These are phyloP conservation scores for Allobates femoralis DNA, from an alignment of 2,797 vertebrate species.

Conservation along the genomic window DNA sequence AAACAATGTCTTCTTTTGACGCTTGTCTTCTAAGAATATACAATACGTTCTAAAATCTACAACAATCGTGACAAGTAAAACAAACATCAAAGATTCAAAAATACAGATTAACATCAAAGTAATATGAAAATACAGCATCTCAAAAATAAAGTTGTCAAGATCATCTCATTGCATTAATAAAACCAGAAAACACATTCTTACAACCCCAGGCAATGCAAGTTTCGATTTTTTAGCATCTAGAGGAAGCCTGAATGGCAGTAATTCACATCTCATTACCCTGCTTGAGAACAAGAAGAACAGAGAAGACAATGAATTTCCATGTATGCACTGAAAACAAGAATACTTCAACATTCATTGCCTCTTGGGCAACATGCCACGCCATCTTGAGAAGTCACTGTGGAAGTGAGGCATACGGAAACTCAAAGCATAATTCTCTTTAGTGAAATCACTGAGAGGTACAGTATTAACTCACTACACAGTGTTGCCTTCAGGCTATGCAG, in stretches of 20 bases:
- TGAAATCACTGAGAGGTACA: not conserved
- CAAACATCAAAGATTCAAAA: not conserved
- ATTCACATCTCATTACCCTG: constrained; percentile 23
- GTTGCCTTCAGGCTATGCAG: not conserved
- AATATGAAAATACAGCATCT: not conserved
- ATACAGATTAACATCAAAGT: constrained; percentile 1
- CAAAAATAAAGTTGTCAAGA: not conserved
- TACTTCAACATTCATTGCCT: constrained; percentile 7
- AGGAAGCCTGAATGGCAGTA: not conserved
- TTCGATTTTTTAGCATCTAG: not conserved
- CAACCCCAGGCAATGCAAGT: constrained; percentile 11
- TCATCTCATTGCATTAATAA: not conserved
- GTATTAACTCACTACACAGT: not conserved
- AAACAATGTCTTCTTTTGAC: not conserved
- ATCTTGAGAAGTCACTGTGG: not conserved
- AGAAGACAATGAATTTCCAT: constrained; percentile 38
- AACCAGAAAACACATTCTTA: not conserved
- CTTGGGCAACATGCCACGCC: not conserved
- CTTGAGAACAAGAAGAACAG: not conserved
- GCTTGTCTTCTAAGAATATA: not conserved
- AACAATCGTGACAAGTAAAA: not conserved
- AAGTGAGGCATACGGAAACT: not conserved
- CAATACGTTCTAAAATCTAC: not conserved
- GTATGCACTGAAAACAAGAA: constrained; percentile 10
- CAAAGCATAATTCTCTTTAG: not conserved